Percentiles rank a stretch among this genome's conserved stretches.
Conservation (phyloP, 2,888 invertebrate species). For the Iselma pallidipennis region DNA sequence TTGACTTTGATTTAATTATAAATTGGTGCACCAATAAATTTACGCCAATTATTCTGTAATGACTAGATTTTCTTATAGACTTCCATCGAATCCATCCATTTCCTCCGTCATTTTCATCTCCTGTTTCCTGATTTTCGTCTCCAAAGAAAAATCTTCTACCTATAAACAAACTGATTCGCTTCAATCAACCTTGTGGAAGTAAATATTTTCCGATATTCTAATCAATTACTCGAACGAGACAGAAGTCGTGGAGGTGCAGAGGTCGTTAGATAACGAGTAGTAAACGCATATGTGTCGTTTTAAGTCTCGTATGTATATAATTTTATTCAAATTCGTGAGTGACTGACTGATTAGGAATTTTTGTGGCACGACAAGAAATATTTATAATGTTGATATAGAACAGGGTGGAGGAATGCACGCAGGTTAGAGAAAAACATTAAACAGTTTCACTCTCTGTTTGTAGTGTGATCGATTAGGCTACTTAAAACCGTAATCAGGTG, state of each 20-base stretch:
- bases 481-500: neutral
- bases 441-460: neutral
- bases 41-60: no score
- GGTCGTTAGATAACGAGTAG: neutral
- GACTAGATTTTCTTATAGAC: neutral
- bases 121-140: no score
- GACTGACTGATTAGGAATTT: no score
- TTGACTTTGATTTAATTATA: constrained; percentile 13
- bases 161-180: no score
- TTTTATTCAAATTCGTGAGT: no score
- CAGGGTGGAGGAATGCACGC: no score
- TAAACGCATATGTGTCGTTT: neutral
- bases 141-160: no score
- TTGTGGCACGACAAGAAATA: neutral
- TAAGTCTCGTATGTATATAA: neutral
- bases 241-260: neutral
- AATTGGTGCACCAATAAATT: no score
- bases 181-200: no score
- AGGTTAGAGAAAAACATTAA: neutral
- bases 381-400: neutral
- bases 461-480: neutral
- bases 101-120: neutral
- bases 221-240: neutral
- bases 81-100: neutral
- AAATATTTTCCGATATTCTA: neutral